Conservation (phyloP, 2,888 invertebrate species). For the Plagodis pulveraria region DNA sequence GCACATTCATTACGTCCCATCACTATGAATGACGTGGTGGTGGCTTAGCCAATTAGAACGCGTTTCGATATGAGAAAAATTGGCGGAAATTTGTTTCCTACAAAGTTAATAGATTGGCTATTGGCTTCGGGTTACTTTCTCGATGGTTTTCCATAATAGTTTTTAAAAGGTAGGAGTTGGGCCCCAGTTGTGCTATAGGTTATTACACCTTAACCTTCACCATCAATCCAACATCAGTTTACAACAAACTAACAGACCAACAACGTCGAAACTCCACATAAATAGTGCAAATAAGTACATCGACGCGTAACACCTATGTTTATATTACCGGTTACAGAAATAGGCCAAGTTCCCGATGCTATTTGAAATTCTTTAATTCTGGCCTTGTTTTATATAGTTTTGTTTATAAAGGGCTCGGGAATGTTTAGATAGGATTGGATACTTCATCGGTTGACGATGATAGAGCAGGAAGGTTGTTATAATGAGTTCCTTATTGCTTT, state of each 20-base stretch:
- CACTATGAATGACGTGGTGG: no score
- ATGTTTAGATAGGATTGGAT: constrained; percentile 13
- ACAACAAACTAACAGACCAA: constrained; percentile 22
- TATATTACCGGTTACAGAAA: constrained; percentile 36
- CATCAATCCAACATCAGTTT: not conserved
- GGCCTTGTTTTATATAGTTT: constrained; percentile 27
- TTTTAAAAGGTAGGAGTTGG: no score
- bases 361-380: constrained; percentile 26
- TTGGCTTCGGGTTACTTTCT: no score
- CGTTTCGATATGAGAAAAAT: no score
- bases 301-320: constrained; percentile 31
- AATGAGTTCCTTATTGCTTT: constrained; percentile 12
- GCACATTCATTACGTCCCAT: no score
- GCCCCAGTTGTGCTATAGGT: no score
- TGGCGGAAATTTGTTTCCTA: no score
- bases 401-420: constrained; percentile 26
- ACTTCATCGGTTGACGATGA: constrained; percentile 6
- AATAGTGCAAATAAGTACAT: constrained; percentile 22
- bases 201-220: constrained; percentile 8
- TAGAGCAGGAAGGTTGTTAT: constrained; percentile 8
- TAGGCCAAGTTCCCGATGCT: constrained; percentile 38
- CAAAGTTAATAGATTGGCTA: no score
- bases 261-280: constrained; percentile 15
- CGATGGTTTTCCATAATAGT: no score
- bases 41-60: no score